A percentile compares a stretch with the other conserved stretches of the same genome.
Evolutionary conservation across 2,888 invertebrate species (phyloP).

Genomic region (Zonitis immaculata): DNA sequence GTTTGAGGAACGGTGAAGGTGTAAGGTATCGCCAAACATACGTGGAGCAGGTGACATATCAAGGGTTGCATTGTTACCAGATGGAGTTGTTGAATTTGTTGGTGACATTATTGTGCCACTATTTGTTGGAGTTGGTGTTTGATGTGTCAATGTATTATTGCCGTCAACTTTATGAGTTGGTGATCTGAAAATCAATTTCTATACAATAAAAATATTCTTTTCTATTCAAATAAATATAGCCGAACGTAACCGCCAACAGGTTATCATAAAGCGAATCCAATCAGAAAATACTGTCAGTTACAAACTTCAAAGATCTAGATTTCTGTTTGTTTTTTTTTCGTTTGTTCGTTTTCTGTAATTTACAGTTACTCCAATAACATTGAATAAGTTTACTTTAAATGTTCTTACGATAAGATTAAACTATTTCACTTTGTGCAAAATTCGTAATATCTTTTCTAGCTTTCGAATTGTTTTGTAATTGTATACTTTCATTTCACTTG

Average conservation of each 20-base stretch:
- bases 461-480: not conserved
- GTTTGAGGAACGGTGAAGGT: slow-evolving; percentile 52
- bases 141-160: slow-evolving; percentile 26
- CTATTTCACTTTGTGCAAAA: not conserved
- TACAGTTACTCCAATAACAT: not conserved
- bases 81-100: slow-evolving; percentile 43
- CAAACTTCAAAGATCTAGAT: not conserved
- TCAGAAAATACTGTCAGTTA: not conserved
- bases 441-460: not conserved
- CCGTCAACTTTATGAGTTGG: slow-evolving; percentile 37
- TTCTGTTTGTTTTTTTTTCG: too few relatives aligned
- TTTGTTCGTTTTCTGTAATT: too few relatives aligned
- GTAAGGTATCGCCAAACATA: slow-evolving; percentile 69
- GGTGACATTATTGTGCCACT: slow-evolving; percentile 32
- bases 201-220: too few relatives aligned
- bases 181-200: slow-evolving; percentile 29
- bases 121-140: slow-evolving; percentile 33
- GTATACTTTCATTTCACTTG: not conserved
- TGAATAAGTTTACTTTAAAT: not conserved
- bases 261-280: too few relatives aligned
- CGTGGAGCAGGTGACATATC: slow-evolving; percentile 57
- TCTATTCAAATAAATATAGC: too few relatives aligned
- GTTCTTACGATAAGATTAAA: not conserved
- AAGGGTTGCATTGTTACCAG: slow-evolving; percentile 46
- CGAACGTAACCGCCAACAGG: too few relatives aligned